Evolutionary conservation across 2,113 vertebrate species (phyloP).

Genomic region (Poecile atricapillus): DNA sequence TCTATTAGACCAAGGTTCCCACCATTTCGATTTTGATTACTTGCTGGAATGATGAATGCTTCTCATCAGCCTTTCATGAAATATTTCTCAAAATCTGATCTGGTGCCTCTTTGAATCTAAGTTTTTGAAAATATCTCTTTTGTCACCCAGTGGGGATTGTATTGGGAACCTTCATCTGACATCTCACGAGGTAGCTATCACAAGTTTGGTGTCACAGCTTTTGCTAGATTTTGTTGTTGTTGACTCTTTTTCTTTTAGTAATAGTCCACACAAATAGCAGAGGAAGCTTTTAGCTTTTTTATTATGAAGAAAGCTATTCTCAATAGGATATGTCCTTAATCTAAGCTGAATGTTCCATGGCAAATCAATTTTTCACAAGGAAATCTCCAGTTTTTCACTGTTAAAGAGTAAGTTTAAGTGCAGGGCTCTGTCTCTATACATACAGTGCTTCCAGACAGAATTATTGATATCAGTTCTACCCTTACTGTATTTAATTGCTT

Average conservation of each 20-base stretch:
- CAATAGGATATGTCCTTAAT: background rate
- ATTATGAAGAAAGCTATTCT: background rate
- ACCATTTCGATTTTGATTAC: background rate
- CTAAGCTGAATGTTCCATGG: background rate
- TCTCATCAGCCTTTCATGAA: background rate
- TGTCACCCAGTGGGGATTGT: background rate
- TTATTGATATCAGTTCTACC: background rate
- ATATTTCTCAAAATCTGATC: background rate
- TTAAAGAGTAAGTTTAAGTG: background rate
- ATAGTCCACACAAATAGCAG: background rate
- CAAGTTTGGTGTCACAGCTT: background rate
- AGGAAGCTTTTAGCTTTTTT: background rate
- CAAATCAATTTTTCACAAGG: background rate
- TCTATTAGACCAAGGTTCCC: background rate
- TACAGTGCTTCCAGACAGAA: background rate
- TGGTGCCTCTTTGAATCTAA: background rate
- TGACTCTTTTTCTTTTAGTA: background rate
- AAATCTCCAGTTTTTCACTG: background rate
- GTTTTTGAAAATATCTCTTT: background rate
- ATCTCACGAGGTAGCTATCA: background rate
- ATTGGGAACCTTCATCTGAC: background rate
- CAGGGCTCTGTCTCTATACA: background rate
- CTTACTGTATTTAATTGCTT: background rate
- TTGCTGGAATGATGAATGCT: background rate
- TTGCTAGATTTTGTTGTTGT: background rate